These are phyloP conservation scores for Fratercula arctica DNA, from an alignment of 2,797 vertebrate species.

Conservation along the genomic window DNA sequence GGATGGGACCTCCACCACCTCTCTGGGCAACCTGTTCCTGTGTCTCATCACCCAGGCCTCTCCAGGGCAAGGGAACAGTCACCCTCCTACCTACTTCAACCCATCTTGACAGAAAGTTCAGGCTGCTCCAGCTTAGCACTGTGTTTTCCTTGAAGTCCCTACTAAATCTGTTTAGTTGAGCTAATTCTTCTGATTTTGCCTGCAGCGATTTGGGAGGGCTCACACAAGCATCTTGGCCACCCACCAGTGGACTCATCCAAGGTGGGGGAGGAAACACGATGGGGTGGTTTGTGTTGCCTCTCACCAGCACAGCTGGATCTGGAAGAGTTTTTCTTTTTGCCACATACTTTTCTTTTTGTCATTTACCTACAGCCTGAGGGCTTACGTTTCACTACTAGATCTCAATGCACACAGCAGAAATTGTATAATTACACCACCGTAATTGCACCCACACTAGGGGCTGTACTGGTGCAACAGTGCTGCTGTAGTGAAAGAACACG, in stretches of 20 bases:
- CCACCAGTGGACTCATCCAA: not conserved
- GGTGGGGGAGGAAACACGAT: fast-evolving
- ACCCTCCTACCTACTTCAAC: not conserved
- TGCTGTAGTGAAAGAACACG: not conserved
- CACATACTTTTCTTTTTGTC: not conserved
- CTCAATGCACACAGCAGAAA: not conserved
- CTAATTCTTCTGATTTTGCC: not conserved
- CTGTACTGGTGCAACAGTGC: not conserved
- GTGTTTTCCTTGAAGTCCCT: not conserved
- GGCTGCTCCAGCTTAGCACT: not conserved
- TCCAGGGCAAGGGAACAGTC: not conserved
- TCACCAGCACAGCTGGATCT: not conserved
- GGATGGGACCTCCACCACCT: too few species aligned
- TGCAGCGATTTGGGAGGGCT: not conserved
- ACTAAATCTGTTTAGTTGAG: not conserved
- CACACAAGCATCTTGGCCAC: not conserved
- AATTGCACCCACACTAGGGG: not conserved
- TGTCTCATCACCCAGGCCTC: too few species aligned
- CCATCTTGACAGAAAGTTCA: not conserved
- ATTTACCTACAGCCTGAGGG: not conserved
- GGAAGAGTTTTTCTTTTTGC: not conserved
- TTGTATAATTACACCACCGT: not conserved
- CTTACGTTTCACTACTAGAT: not conserved
- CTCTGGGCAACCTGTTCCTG: too few species aligned
- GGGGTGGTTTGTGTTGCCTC: not conserved